phyloP scores from a whole-genome alignment of 1,140 invertebrate genomes.

The Hycleus phaleratus region DNA sequence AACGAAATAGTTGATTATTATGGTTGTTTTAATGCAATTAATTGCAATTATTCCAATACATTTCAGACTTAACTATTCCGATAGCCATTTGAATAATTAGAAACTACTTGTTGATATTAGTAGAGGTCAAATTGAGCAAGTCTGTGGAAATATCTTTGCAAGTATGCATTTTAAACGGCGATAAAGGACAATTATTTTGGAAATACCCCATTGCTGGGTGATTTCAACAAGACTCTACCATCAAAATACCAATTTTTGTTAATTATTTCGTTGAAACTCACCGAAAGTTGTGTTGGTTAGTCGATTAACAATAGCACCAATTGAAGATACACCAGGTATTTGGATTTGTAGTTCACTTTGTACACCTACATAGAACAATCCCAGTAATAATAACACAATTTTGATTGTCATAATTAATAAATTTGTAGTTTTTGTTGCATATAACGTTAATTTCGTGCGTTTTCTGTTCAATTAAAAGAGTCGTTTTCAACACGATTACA shows the following conservation, averaged over 20 bases:
- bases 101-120: too few species aligned
- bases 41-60: too few species aligned
- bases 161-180: too few species aligned
- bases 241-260: neutral
- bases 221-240: too few species aligned
- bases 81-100: too few species aligned
- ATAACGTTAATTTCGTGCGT: neutral
- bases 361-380: neutral
- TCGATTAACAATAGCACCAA: constrained; percentile 8
- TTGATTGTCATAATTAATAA: neutral
- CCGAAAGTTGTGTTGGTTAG: constrained; percentile 16
- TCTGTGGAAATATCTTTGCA: too few species aligned
- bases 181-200: too few species aligned
- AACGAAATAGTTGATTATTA: too few species aligned
- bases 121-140: too few species aligned
- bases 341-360: neutral
- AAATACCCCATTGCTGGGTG: too few species aligned
- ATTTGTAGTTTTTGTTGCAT: neutral
- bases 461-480: neutral
- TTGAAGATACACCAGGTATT: neutral
- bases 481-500: neutral
- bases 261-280: neutral
- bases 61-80: too few species aligned
- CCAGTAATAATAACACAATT: neutral
- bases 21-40: too few species aligned